Conservation (phyloP, 2,797 vertebrate genomes). For the Sebastiscus tertius region DNA sequence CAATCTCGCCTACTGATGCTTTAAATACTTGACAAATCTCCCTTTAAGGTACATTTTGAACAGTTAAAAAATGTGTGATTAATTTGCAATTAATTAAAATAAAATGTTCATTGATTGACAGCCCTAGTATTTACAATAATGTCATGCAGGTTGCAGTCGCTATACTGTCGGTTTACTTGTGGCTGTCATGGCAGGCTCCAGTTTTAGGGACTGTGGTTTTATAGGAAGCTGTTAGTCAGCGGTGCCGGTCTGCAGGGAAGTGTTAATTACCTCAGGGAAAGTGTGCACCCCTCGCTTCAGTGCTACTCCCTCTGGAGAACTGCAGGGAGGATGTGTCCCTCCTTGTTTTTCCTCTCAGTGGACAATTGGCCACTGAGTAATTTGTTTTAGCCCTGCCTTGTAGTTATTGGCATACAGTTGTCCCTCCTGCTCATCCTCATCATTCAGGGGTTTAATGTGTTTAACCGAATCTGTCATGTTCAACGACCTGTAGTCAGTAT, state of each 20-base stretch:
- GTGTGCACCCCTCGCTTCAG: constrained; percentile 23
- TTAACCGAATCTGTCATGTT: background rate
- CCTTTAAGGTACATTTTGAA: too few species aligned
- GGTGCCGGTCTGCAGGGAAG: constrained; percentile 31
- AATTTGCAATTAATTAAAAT: too few species aligned
- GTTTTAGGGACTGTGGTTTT: constrained; percentile 54
- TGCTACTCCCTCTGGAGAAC: constrained; percentile 18
- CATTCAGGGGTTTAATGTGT: constrained; percentile 5
- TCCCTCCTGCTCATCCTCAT: background rate
- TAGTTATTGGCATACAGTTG: background rate
- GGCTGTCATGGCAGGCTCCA: constrained; percentile 11
- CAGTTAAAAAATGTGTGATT: too few species aligned
- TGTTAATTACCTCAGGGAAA: constrained; percentile 63
- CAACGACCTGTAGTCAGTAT: background rate
- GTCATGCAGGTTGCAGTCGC: background rate
- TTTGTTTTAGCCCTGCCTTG: constrained; percentile 21
- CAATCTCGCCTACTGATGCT: rapidly evolving
- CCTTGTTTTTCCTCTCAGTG: constrained; percentile 43
- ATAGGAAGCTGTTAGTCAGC: constrained; percentile 50
- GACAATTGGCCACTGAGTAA: background rate
- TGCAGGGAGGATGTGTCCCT: constrained; percentile 31
- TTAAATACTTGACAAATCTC: too few species aligned
- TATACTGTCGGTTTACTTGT: background rate
- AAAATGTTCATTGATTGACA: too few species aligned
- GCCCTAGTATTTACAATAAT: background rate